Conservation (phyloP, 1,140 invertebrate genomes). For the Artemia franciscana region DNA sequence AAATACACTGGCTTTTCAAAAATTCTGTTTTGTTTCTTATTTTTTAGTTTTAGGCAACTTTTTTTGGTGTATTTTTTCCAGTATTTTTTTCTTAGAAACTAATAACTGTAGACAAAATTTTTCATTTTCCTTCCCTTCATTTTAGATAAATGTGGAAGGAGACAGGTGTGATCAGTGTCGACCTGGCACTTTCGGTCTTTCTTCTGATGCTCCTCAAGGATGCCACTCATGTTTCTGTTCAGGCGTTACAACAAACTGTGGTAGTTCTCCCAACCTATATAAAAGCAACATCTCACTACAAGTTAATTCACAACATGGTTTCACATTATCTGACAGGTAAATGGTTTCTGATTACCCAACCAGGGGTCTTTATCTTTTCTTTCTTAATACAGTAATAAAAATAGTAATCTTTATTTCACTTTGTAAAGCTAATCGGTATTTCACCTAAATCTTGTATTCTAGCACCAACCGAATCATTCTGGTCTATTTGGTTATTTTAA, state of each 20-base stretch:
- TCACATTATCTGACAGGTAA: constrained; percentile 36
- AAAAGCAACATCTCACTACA: constrained; percentile 39
- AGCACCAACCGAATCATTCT: too few species aligned
- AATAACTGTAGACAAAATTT: background rate
- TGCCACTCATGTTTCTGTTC: constrained; percentile 82
- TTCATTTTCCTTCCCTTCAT: constrained; percentile 5
- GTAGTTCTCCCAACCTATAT: constrained; percentile 31
- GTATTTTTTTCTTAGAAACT: constrained; percentile 6
- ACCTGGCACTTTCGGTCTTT: constrained; percentile 56
- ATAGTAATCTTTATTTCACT: too few species aligned
- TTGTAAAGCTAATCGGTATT: too few species aligned
- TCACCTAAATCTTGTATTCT: too few species aligned
- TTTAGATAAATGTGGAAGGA: constrained; percentile 49
- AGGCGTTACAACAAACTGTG: constrained; percentile 50
- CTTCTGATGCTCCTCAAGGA: constrained; percentile 42
- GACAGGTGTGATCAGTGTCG: constrained; percentile 51
- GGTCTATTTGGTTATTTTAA: too few species aligned
- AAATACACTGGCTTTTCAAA: too few species aligned
- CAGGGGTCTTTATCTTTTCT: too few species aligned
- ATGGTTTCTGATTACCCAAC: too few species aligned
- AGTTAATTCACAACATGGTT: constrained; percentile 31
- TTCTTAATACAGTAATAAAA: too few species aligned
- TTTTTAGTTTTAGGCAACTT: background rate
- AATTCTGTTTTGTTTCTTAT: constrained; percentile 15
- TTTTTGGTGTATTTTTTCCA: constrained; percentile 1